Evolutionary conservation across 2,113 vertebrate genomes (phyloP), one percentile per base, ranked within the genome.

Genomic region (Ciconia boyciana): DNA sequence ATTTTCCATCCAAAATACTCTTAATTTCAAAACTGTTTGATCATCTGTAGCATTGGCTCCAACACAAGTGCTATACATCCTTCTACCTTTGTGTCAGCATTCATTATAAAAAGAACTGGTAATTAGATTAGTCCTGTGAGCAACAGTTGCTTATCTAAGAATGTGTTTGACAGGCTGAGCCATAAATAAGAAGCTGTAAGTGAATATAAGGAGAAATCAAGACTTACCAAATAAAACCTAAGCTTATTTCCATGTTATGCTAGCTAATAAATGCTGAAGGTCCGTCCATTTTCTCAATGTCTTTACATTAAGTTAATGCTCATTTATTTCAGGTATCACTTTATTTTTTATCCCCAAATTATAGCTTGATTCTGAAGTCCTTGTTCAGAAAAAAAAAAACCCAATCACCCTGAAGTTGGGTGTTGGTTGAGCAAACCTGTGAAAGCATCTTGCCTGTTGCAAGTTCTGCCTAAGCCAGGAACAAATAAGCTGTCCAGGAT

Each of bases 41-140:
- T 95, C 93, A 94, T 95, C 89, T 93, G 89, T 81, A 78, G 93
- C 89, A 91, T 81, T 95, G 94, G 96, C 94, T 96, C 58, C 84
- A 86, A 89, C 48, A 64, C 82, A 96, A 93, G 87, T 51, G 72
- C 91, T 88, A 66, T 85, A 64, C 84, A 75, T 93, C 87, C 64
- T 62, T 96, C 91, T 90, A 91, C 91, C 93, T 97, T 96, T 77
- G 84, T 96, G 93, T 93, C 95, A 96, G 93, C 82, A 1, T 82
- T 93, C n/a, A 49, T 87, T 97, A 91, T 95, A 91, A 94, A 96
- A 97, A 95, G 91, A 96, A 87, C 62, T 89, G 89, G 70, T 94
- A 95, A 95, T 95, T 95, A 79, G 62, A 96, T 94, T 83, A 91
- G 93, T 87, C 91, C 86, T 93, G 54, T 87, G 95, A 96, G 83